phyloP scores from a whole-genome alignment of 2,113 vertebrate species.

The Cavia aperea region DNA sequence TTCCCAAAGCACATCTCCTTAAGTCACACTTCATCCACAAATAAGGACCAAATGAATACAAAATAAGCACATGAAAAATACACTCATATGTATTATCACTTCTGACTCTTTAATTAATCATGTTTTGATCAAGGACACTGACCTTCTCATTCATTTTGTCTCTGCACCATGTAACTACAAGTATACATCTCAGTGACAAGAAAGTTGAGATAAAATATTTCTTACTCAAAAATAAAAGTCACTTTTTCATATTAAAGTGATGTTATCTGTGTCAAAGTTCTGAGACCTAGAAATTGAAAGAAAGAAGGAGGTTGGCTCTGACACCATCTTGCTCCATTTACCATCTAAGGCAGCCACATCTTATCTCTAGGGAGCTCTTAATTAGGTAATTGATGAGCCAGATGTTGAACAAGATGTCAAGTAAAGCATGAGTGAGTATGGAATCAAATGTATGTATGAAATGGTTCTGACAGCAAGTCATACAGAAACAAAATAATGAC shows the following conservation, averaged over 20 bases:
- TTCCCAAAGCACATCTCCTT: not conserved
- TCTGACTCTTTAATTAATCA: not conserved
- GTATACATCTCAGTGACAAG: not conserved
- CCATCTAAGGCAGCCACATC: not conserved
- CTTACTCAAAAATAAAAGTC: not conserved
- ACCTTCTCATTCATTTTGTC: not conserved
- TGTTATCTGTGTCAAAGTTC: not conserved
- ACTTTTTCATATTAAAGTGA: not conserved
- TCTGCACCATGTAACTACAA: not conserved
- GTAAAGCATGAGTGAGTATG: not conserved
- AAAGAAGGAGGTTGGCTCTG: not conserved
- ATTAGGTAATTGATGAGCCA: not conserved
- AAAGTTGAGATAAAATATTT: not conserved
- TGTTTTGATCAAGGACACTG: not conserved
- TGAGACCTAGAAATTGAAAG: not conserved
- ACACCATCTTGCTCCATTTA: not conserved
- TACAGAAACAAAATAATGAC: not conserved
- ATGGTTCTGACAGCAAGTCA: not conserved
- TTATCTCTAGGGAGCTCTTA: not conserved
- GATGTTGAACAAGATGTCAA: not conserved
- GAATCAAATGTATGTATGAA: not conserved
- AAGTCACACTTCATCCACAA: not conserved
- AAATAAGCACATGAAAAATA: not conserved
- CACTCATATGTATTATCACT: not conserved
- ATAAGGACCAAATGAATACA: not conserved